Conservation (phyloP, 1,140 invertebrate species). For the Tribolium castaneum region DNA sequence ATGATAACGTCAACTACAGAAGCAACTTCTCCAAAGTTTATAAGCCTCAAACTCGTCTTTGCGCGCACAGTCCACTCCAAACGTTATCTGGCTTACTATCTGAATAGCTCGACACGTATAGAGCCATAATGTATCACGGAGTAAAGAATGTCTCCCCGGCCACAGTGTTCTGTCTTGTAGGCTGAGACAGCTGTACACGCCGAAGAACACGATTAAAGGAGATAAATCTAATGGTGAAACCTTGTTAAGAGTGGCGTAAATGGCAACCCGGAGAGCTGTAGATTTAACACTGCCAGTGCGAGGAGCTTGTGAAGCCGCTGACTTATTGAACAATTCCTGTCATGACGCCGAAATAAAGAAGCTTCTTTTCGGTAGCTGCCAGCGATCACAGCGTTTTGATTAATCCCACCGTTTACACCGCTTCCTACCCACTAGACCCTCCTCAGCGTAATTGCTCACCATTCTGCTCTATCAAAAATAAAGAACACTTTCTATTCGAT, state of each 20-base stretch:
- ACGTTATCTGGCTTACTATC: conserved; percentile 56
- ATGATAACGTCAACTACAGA: conserved; percentile 59
- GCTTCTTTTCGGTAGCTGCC: conserved; percentile 26
- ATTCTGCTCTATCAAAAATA: not conserved
- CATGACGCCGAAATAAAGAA: conserved; percentile 42
- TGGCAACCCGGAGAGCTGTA: conserved; percentile 57
- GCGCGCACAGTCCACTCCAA: conserved; percentile 52
- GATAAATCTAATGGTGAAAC: conserved; percentile 63
- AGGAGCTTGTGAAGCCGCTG: conserved; percentile 45
- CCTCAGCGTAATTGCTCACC: not conserved
- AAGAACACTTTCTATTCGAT: not conserved
- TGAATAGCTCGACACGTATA: conserved; percentile 53
- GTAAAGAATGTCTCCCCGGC: conserved; percentile 57
- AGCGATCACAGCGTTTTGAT: conserved; percentile 26
- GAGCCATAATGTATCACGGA: conserved; percentile 57
- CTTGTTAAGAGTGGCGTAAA: conserved; percentile 60
- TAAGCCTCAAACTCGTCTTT: conserved; percentile 53
- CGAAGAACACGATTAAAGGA: conserved; percentile 59
- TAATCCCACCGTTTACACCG: not conserved
- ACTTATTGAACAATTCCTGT: conserved; percentile 55
- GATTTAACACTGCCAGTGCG: conserved; percentile 53
- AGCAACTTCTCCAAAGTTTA: conserved; percentile 58
- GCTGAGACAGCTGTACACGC: conserved; percentile 58
- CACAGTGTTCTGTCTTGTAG: conserved; percentile 58
- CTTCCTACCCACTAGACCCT: conserved; percentile 5